Conservation (phyloP, 1,140 invertebrate species). For the Ips nitidus region DNA sequence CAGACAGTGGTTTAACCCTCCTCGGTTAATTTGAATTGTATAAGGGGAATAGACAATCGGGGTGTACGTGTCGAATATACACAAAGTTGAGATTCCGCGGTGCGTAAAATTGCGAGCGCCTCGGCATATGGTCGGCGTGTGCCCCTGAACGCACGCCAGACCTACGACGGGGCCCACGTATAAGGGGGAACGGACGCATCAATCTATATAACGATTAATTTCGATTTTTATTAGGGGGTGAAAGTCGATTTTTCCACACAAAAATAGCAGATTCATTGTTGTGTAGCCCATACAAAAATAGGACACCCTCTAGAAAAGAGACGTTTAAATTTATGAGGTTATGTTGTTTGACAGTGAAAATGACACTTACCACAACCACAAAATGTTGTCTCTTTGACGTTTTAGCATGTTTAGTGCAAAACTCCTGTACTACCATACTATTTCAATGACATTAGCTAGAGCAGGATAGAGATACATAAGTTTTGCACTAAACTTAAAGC, state of each 20-base stretch:
- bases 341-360: too few species aligned
- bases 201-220: slow-evolving; percentile 33
- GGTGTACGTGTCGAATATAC: slow-evolving; percentile 19
- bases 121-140: slow-evolving; percentile 37
- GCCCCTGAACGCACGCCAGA: slow-evolving; percentile 18
- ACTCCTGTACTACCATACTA: too few species aligned
- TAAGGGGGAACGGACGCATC: not conserved
- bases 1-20: slow-evolving; percentile 19
- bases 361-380: too few species aligned
- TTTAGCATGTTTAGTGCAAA: too few species aligned
- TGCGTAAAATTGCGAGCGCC: slow-evolving; percentile 41
- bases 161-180: not conserved
- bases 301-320: too few species aligned
- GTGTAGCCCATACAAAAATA: not conserved
- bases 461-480: too few species aligned
- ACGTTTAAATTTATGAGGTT: too few species aligned
- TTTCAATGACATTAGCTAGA: too few species aligned
- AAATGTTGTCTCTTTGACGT: too few species aligned
- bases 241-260: slow-evolving; percentile 4
- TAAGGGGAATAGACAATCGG: slow-evolving; percentile 22
- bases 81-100: slow-evolving; percentile 33
- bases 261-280: slow-evolving; percentile 13
- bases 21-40: slow-evolving; percentile 28
- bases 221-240: slow-evolving; percentile 35
- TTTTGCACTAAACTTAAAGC: too few species aligned